These are phyloP conservation scores for Diachrysia chrysitis DNA, from an alignment of 2,888 invertebrate species.

Conservation along the genomic window DNA sequence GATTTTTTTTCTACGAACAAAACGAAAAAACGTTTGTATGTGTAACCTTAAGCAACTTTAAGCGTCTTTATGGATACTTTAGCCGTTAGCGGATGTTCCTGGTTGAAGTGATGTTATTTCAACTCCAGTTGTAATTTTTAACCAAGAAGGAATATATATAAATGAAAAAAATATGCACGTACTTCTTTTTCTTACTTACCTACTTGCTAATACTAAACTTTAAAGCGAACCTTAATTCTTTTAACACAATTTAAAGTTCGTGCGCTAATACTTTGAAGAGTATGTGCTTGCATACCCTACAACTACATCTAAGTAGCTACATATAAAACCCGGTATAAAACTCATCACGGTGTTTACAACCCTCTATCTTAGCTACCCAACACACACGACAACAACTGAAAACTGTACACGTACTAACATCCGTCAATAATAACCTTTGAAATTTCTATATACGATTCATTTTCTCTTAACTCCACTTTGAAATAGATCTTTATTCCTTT, in stretches of 20 bases:
- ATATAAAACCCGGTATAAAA: conserved; percentile 49
- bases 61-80: too few species aligned
- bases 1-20: too few species aligned
- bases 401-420: conserved; percentile 58
- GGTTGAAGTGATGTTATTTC: too few species aligned
- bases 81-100: too few species aligned
- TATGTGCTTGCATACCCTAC: neutral
- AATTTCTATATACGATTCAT: conserved; percentile 79
- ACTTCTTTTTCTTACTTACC: too few species aligned
- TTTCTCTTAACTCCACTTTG: conserved; percentile 81
- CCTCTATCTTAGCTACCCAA: conserved; percentile 64
- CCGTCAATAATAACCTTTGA: conserved; percentile 73
- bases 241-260: neutral
- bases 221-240: neutral
- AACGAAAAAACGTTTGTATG: too few species aligned
- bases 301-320: conserved; percentile 24
- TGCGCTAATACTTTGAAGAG: neutral
- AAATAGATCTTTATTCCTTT: conserved; percentile 89
- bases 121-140: neutral
- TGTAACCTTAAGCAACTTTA: too few species aligned
- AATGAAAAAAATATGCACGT: neutral
- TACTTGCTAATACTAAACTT: neutral
- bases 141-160: neutral
- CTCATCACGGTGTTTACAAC: conserved; percentile 74
- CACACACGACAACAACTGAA: conserved; percentile 75